A percentile compares a stretch with the other conserved stretches of the same genome.
phyloP scores from a whole-genome alignment of 2,797 vertebrate species.

The Bovichtus diacanthus region DNA sequence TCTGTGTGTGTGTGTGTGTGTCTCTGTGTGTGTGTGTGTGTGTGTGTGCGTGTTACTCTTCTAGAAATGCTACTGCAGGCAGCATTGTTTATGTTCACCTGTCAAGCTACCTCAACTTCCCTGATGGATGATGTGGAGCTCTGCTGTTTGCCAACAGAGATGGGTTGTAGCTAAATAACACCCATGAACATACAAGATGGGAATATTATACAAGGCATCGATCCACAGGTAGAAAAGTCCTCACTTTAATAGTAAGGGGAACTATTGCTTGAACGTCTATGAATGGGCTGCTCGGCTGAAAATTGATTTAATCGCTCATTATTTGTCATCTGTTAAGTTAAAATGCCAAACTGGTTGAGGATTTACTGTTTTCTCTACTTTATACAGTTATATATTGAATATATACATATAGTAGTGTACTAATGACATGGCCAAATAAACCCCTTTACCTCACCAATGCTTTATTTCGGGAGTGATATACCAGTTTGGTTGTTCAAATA shows the following conservation, averaged over 20 bases:
- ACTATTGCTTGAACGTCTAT: conserved; percentile 1
- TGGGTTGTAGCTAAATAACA: conserved; percentile 56
- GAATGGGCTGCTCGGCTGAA: neutral
- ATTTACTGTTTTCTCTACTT: neutral
- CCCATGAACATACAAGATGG: conserved; percentile 42
- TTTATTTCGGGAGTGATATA: conserved; percentile 10
- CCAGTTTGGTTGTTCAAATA: conserved; percentile 2
- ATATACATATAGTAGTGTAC: neutral
- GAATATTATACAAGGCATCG: conserved; percentile 21
- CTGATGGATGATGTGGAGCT: conserved; percentile 70
- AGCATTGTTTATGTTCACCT: conserved; percentile 69
- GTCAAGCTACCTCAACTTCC: conserved; percentile 68
- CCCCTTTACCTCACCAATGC: neutral
- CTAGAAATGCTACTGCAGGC: conserved; percentile 66
- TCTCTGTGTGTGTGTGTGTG: neutral
- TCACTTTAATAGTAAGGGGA: conserved; percentile 18
- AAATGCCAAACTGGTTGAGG: neutral
- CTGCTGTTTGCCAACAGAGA: conserved; percentile 63
- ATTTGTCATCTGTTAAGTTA: neutral
- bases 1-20: conserved; percentile 12
- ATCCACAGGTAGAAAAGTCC: neutral
- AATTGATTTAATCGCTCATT: neutral
- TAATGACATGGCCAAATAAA: conserved; percentile 1
- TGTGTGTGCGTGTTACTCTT: conserved; percentile 32
- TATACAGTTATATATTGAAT: neutral